A percentile compares a stretch with the other conserved stretches of the same genome.
Evolutionary conservation across 2,797 vertebrate species (phyloP).

Genomic region (Thripadectes ignobilis): DNA sequence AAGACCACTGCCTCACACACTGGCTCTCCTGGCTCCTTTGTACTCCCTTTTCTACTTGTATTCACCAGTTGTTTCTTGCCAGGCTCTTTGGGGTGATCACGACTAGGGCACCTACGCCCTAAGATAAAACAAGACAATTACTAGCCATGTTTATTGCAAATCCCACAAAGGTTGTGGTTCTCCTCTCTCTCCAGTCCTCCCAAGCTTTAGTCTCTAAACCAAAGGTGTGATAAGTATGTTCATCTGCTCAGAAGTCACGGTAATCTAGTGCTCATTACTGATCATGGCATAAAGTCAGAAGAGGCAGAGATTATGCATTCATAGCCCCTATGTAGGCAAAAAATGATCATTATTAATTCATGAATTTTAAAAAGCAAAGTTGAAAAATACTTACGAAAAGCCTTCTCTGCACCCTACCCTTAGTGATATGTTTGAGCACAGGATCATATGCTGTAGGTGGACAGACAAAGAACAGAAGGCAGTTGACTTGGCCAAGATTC

Average conservation of each 20-base stretch:
- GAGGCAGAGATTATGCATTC: background rate
- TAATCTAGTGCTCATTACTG: background rate
- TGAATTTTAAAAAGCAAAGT: background rate
- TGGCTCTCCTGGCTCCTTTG: constrained; percentile 33
- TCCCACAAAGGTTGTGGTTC: constrained; percentile 23
- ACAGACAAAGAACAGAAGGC: constrained; percentile 39
- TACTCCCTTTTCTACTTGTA: constrained; percentile 39
- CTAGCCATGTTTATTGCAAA: background rate
- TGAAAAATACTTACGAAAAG: background rate
- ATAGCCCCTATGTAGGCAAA: background rate
- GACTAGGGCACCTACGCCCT: constrained; percentile 29
- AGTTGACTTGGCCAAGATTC: background rate
- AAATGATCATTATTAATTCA: background rate
- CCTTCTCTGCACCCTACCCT: background rate
- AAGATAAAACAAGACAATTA: constrained; percentile 55
- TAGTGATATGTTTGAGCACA: background rate
- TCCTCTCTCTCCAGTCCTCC: background rate
- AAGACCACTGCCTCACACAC: background rate
- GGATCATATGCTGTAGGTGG: background rate
- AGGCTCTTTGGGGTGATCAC: constrained; percentile 15
- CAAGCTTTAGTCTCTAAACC: constrained; percentile 6
- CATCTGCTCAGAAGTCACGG: background rate
- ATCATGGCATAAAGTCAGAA: background rate
- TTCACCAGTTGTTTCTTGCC: constrained; percentile 46
- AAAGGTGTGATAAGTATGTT: background rate